Conservation (phyloP, 1,140 invertebrate genomes). For the Hyles vespertilio region DNA sequence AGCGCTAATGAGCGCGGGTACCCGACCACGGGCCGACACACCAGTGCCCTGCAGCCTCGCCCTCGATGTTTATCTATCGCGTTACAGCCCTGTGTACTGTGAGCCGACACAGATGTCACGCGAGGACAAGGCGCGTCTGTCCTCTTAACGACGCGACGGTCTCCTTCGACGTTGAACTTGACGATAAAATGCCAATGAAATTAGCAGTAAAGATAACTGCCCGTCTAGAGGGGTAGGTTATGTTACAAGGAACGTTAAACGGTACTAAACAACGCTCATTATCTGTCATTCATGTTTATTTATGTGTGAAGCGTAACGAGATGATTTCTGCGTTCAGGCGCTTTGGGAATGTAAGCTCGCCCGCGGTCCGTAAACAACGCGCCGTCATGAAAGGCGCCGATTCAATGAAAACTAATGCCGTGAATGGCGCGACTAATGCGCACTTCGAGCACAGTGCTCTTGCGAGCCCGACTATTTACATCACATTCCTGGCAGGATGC, state of each 20-base stretch:
- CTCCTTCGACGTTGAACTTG: conserved; percentile 62
- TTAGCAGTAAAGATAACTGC: conserved; percentile 64
- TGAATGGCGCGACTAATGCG: no score
- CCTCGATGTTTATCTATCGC: conserved; percentile 48
- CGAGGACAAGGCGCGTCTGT: conserved; percentile 46
- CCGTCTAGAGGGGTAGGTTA: conserved; percentile 50
- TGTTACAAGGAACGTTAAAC: conserved; percentile 22
- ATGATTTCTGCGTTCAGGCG: neutral
- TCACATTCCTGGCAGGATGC: neutral
- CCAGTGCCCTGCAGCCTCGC: conserved; percentile 8
- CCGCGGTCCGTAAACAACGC: neutral
- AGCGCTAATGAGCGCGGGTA: conserved; percentile 58
- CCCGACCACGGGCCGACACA: neutral
- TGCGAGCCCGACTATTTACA: no score
- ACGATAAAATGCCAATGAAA: conserved; percentile 65
- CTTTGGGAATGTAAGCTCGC: conserved; percentile 1
- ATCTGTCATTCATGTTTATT: conserved; percentile 1
- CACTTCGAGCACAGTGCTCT: no score
- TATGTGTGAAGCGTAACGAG: neutral
- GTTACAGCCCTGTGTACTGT: conserved; percentile 19
- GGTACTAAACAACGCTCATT: conserved; percentile 4
- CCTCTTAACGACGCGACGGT: neutral
- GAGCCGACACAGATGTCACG: conserved; percentile 43
- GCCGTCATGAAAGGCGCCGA: no score
- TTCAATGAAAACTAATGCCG: neutral